Base-by-base conservation (phyloP, 1,140 invertebrate species). In the Uloborus diversus region DNA sequence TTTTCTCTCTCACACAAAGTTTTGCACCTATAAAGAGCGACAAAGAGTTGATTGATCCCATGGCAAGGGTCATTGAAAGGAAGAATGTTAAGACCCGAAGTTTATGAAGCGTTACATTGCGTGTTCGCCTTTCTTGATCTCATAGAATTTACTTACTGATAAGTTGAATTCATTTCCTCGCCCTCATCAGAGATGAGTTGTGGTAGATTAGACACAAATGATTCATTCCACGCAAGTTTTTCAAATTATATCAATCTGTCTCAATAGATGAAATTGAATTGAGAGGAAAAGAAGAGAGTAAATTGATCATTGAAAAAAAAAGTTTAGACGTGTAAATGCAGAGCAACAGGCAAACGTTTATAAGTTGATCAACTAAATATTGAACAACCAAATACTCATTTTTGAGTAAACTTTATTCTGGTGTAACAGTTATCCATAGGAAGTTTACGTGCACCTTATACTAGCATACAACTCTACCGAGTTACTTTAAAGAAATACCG, bases 81-180 rank as follows among this genome's bases (percentile, higher is more conserved):
- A 37, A 68, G 27, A 32, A 11, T 32, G 23, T 20, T 28, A 68
- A 37, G 27, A 47, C 33, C 33, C 28, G 42, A 68, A 68, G 33
- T 37, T 32, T 49, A n/a, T 53, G 65, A 51, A 51, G 65, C 65
- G 47, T 68, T 51, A 51, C 47, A 68, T 49, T 17, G 49, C 65
- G 49, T 68, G 65, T 27, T 47, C 32, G 25, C n/a, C 17, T 42
- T 17, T 42, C 9, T 9, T 9, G 9, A 17, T 13, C 37, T 42
- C 37, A 42, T n/a, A n/a, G n/a, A n/a, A n/a, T n/a, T n/a, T n/a
- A n/a, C n/a, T n/a, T n/a, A n/a, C n/a, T n/a, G 17, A 42, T 42
- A 13, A 42, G 37, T 13, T 13, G 17, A 42, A 17, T 13, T 17
- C 9, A 17, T 17, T 42, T 42, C 17, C 37, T 42, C 2, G 37